Percentiles rank a stretch among this genome's conserved stretches.
Conservation (phyloP, 37 sponge, comb jelly and placozoan species). For the Chondrilla cf. caribensis region DNA sequence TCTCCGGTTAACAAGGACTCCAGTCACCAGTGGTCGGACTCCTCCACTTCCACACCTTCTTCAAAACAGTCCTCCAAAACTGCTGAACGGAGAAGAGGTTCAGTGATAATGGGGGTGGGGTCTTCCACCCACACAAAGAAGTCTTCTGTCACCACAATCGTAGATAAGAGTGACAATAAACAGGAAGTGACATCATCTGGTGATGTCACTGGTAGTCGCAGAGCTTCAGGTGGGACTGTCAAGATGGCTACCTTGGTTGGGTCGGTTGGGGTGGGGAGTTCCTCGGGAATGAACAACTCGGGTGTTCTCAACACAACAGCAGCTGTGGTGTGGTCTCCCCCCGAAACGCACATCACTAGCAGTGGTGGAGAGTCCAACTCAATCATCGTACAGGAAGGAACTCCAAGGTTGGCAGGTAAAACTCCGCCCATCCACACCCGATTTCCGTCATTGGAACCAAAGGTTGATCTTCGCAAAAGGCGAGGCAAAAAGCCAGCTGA, state of each 20-base stretch:
- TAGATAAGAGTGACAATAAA: not conserved
- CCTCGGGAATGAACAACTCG: not conserved
- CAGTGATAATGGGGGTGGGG: slow-evolving; percentile 9
- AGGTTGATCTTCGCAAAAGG: not conserved
- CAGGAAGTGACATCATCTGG: not conserved
- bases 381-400: not conserved
- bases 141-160: not conserved
- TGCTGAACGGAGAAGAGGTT: not conserved
- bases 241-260: not conserved
- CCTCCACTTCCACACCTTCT: not conserved
- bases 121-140: not conserved
- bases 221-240: not conserved
- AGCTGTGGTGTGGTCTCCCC: not conserved
- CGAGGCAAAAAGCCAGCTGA: slow-evolving; percentile 14
- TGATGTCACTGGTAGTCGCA: not conserved
- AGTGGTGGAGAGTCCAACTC: not conserved
- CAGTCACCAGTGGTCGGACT: not conserved
- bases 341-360: not conserved
- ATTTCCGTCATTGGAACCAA: not conserved
- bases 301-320: not conserved
- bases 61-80: not conserved
- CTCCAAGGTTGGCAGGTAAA: not conserved
- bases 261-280: not conserved
- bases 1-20: not conserved
- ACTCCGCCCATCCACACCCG: not conserved